Conservation (phyloP, 2,888 invertebrate genomes). For the Spilarctia lutea region DNA sequence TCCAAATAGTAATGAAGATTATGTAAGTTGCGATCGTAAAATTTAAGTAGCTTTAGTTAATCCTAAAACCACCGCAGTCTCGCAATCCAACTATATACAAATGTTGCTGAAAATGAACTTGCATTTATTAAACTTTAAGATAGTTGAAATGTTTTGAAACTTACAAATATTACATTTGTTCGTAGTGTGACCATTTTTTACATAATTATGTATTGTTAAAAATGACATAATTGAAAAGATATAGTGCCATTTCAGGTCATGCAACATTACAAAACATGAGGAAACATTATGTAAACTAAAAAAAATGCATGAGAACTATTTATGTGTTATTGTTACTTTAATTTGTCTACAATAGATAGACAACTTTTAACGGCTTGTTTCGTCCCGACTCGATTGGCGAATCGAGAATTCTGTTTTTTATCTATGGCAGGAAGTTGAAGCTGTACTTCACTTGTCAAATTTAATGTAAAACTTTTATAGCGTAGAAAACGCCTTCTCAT, state of each 20-base stretch:
- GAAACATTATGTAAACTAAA: conserved; percentile 43
- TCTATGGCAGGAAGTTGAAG: no score
- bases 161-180: neutral
- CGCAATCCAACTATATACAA: neutral
- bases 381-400: no score
- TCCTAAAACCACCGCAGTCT: neutral
- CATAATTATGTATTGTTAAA: conserved; percentile 3
- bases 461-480: no score
- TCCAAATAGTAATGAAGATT: neutral
- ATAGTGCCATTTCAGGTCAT: conserved; percentile 36
- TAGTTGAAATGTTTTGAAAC: neutral
- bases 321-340: conserved; percentile 42
- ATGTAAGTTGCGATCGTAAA: neutral
- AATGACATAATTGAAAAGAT: conserved; percentile 25
- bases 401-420: no score
- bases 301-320: conserved; percentile 39
- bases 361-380: conserved; percentile 29
- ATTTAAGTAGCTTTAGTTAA: neutral
- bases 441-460: no score
- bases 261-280: conserved; percentile 36
- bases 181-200: neutral
- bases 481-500: no score
- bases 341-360: conserved; percentile 42
- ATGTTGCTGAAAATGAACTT: neutral
- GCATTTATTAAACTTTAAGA: neutral